phyloP scores from a whole-genome alignment of 2,888 invertebrate species.

The Cephus pygmeus region DNA sequence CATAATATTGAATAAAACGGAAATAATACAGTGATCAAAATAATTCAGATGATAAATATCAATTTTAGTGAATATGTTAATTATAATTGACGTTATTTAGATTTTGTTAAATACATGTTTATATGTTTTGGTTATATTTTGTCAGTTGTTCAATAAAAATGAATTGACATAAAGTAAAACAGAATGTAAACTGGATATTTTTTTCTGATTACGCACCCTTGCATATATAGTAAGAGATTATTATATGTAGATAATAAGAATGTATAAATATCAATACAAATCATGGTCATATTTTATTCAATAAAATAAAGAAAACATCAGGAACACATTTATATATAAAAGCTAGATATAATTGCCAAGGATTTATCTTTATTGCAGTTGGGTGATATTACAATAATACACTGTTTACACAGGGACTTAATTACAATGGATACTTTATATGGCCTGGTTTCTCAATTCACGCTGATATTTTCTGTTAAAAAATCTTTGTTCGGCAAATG shows the following conservation, averaged over 20 bases:
- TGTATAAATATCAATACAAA: neutral
- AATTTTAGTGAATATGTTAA: neutral
- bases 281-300: neutral
- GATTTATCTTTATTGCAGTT: slow-evolving; percentile 1
- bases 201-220: neutral
- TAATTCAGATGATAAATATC: neutral
- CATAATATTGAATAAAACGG: neutral
- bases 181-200: neutral
- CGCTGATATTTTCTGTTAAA: neutral
- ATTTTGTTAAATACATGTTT: neutral
- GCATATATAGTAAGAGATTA: neutral
- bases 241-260: neutral
- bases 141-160: neutral
- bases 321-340: neutral
- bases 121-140: neutral
- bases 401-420: neutral
- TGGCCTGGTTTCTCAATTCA: neutral
- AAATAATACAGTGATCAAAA: neutral
- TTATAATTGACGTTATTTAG: neutral
- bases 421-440: neutral
- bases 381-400: neutral
- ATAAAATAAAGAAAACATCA: neutral
- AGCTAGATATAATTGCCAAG: neutral
- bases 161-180: neutral
- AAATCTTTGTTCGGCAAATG: neutral